Base-by-base conservation (phyloP, 2,888 invertebrate genomes). In the Creontiades dilutus region DNA sequence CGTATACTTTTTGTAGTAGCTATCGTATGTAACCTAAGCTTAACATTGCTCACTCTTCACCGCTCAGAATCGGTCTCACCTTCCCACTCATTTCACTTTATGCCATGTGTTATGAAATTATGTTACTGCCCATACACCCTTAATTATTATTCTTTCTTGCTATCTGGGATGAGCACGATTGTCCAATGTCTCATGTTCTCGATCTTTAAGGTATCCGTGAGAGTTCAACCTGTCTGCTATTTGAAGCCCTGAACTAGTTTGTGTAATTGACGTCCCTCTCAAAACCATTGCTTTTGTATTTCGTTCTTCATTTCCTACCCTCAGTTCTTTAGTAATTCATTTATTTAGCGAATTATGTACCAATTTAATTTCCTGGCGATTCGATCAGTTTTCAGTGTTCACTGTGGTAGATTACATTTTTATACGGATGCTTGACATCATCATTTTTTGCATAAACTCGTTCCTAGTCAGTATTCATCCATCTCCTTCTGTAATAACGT, bases 21-120 rank as follows among this genome's bases (percentile, higher is more conserved):
- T 68, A 68, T 7, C 68, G 68, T 68, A 68, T 68, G 68, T 68
- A 23, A 68, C 68, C 68, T 23, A 68, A 68, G 68, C 68, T 68
- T 68, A 68, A 68, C 68, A 23, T 68, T 23, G 11, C 68, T 23
- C 23, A 68, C 68, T 23, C 23, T 23, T 68, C 68, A 68, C 68
- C 11, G 68, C 68, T 68, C 68, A 23, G 23, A 68, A 61, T 23
- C 23, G 7, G 19, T 19, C 68, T 68, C 68, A 68, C 68, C 27
- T 68, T 23, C 68, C 68, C 13, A 27, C 23, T 23, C 23, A 27
- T 23, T 68, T 68, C 68, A 68, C 68, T 37, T 37, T 37, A 4
- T 37, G 37, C 37, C 37, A 37, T 37, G 37, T 7, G 37, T 37
- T 2, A 37, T 37, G 37, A 37, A 37, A 37, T 37, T 37, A 37